Evolutionary conservation across 2,888 invertebrate genomes (phyloP).

Genomic region (Drosophila lutescens): DNA sequence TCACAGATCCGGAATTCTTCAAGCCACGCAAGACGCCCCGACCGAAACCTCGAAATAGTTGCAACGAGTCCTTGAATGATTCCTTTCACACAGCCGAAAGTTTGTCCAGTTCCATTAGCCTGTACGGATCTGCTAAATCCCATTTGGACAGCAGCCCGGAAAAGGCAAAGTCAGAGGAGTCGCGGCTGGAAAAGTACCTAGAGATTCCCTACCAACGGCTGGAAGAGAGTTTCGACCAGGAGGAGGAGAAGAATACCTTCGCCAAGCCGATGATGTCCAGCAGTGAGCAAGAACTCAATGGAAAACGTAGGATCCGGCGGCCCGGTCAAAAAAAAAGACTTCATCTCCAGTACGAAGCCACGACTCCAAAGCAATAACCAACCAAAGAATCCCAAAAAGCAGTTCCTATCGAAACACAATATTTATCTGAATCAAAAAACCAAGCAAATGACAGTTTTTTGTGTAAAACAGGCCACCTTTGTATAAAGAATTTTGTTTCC

Average conservation of each 20-base stretch:
- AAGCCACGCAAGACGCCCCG: conserved; percentile 47
- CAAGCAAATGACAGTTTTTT: not conserved
- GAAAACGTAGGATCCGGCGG: not conserved
- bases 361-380: not conserved
- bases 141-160: not conserved
- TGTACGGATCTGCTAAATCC: conserved; percentile 13
- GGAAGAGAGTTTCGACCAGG: conserved; percentile 7
- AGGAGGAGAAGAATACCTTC: not conserved
- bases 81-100: conserved; percentile 4
- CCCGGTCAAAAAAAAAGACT: not conserved
- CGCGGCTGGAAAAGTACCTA: not conserved
- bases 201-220: conserved; percentile 18
- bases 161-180: not conserved
- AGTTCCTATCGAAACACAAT: not conserved
- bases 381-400: not conserved
- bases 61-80: not conserved
- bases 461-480: not conserved
- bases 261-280: not conserved
- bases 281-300: not conserved
- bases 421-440: not conserved
- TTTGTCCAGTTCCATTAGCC: conserved; percentile 3
- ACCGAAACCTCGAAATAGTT: not conserved
- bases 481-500: not conserved
- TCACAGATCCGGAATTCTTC: conserved; percentile 72
- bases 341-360: not conserved